Base-by-base conservation (phyloP, 2,113 vertebrate species). In the Ceyx margarethae region DNA sequence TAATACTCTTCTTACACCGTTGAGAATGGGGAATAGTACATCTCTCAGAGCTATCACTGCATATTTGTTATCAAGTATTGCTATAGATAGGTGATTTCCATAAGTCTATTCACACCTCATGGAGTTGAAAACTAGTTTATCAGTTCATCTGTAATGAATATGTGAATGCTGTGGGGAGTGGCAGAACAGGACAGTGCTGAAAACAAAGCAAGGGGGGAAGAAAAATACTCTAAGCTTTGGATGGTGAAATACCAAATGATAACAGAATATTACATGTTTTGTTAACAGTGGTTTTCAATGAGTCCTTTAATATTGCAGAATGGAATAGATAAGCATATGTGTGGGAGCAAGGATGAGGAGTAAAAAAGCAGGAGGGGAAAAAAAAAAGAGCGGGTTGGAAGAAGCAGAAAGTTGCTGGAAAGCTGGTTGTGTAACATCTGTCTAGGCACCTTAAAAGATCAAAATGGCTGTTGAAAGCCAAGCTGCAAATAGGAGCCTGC, bases 191-290 rank as follows among this genome's bases (percentile, higher is more conserved):
- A 71, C 88, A 81, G 57, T 42, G 68, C 67, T 77, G 92, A 91
- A 95, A 93, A 92, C 87, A 95, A 94, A 95, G 61, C 10, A 11
- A 0, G 43, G 60, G 28, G 18, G 0, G 46, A 64, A 85, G 25
- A 67, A 46, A 94, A 94, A 94, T 85, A 58, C 37, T 53, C 26
- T 72, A 50, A 81, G 78, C 79, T 93, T 90, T 75, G 89, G 29
- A 81, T 85, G 48, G 76, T 90, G 68, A 92, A 95, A 26, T 91
- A 78, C 81, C 65, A 91, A 85, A 71, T 33, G 95, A 92, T 94
- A 94, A 93, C 75, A 71, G 87, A 87, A 85, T 87, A 96, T 91
- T 93, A 28, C 76, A 51, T 73, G 57, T 89, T 94, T 96, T 96
- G 72, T 91, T 96, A 92, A 74, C 61, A 15, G 60, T 45, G 64